Evolutionary conservation across 2,888 invertebrate genomes (phyloP).

Genomic region (Mesoligia furuncula): DNA sequence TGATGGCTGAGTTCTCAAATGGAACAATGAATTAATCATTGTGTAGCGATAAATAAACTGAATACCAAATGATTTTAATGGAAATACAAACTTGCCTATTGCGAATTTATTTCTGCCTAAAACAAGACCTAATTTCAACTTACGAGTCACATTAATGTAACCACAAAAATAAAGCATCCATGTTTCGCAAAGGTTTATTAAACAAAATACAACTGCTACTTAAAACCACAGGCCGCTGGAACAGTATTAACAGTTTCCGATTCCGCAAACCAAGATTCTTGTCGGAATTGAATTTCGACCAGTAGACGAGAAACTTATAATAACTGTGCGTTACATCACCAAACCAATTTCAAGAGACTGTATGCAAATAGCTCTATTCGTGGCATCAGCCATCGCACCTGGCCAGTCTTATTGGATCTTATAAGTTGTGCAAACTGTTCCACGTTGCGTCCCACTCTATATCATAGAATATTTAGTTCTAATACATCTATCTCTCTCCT

Average conservation of each 20-base stretch:
- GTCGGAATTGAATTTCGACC: constrained; percentile 20
- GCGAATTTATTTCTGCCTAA: constrained; percentile 15
- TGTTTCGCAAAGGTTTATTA: constrained; percentile 16
- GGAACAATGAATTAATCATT: constrained; percentile 43
- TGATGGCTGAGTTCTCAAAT: constrained; percentile 26
- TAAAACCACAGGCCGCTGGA: constrained; percentile 24
- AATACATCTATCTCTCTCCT: constrained; percentile 74
- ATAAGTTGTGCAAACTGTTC: constrained; percentile 88
- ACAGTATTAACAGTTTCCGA: constrained; percentile 5
- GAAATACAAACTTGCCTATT: constrained; percentile 19
- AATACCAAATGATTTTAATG: constrained; percentile 27
- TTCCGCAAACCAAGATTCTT: neutral
- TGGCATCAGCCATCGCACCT: constrained; percentile 84
- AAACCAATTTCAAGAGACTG: constrained; percentile 68
- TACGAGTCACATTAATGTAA: neutral
- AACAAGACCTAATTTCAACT: constrained; percentile 14
- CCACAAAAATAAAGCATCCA: neutral
- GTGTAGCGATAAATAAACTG: constrained; percentile 32
- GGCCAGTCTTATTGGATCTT: constrained; percentile 88
- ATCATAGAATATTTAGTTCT: constrained; percentile 74
- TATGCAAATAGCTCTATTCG: constrained; percentile 86
- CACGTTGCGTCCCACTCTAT: constrained; percentile 71
- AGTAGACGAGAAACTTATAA: constrained; percentile 49
- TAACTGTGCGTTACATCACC: constrained; percentile 62
- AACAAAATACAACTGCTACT: neutral